Base-by-base conservation (phyloP, 64 coral and sea anemone species). In the Montipora sp. region DNA sequence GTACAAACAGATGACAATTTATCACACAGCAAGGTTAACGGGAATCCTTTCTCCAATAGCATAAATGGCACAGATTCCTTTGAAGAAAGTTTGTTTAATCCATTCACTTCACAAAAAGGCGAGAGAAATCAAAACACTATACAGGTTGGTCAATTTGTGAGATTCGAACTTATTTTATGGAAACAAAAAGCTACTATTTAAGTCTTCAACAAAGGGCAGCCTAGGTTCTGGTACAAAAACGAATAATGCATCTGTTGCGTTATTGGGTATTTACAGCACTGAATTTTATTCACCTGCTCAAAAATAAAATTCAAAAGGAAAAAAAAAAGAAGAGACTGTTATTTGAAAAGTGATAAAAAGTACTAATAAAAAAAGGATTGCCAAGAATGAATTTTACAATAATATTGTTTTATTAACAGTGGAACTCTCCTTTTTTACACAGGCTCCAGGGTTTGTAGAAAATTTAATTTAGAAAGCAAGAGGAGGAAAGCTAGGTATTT, bases 41-140 rank as follows among this genome's bases (percentile, higher is more conserved):
- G 47, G 19, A 93, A 93, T 47, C 91, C 91, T 5, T 87, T 93
- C 53, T 66, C 91, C 12, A 93, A 48, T 49, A 59, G 60, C 57
- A 13, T 77, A n/a, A 75, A 73, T 87, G 43, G 59, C 7, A 43
- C 76, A 67, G 75, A 87, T 53, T 81, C 81, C 6, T 87, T 87
- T 79, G 21, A 75, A 20, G 91, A 80, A 45, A 49, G 59, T 78
- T 50, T 73, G 47, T 93, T 93, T 88, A 83, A 93, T 93, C 91
- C 91, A 9, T 23, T 93, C 4, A 63, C 76, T 18, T 88, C 76
- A 10, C 87, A 80, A 10, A 27, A 50, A 51, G 11, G 15, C 21
- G 82, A 85, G 63, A 72, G 66, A 16, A 85, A 85, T 72, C 82
- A 85, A 71, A 85, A 70, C 66, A 19, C 75, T 19, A 71, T 85